Base-by-base conservation (phyloP, 2,113 vertebrate species). In the Silurus glanis region DNA sequence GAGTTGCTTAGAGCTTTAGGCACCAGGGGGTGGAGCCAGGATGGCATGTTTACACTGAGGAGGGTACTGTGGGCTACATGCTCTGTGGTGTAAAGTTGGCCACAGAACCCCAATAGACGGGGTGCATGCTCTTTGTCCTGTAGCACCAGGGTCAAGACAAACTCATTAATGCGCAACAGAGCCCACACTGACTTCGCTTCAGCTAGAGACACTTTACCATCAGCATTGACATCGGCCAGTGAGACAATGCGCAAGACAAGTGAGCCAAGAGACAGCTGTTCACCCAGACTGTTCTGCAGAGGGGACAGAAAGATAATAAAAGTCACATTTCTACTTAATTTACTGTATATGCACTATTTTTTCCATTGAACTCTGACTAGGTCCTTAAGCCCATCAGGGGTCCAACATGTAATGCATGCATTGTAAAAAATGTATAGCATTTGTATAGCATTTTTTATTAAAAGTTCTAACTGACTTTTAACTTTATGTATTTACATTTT, bases 181-280 rank as follows among this genome's bases (percentile, higher is more conserved):
- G 98, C 97, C 98, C 98, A 99, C 86, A 97, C 95, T 0, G 98
- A 98, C 91, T 97, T 99, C 74, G 98, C 98, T 90, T 99, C 98
- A 0, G 98, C 97, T 67, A 99, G 92, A 10, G 98, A 98, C 80
- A 99, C 95, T 81, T 97, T 96, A 37, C 95, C 92, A 0, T 99
- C 98, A 25, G 88, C 92, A 92, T 97, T 98, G 90, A 98, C 95
- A 0, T 99, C 98, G 0, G 98, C 97, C 91, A 97, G 94, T 19
- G 93, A 79, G 19, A 99, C 96, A 88, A 98, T 95, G 56, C 94
- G 94, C 72, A 92, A 94, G 45, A 97, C 98, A 91, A 99, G 88
- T 1, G 91, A 86, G 0, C 90, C 92, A 28, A 99, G 94, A 6
- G 97, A 97, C 0, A 95, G 90, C 91, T 98, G 96, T 74, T 99